Evolutionary conservation across 2,113 vertebrate species (phyloP).

Genomic region (Brienomyrus longianalis): DNA sequence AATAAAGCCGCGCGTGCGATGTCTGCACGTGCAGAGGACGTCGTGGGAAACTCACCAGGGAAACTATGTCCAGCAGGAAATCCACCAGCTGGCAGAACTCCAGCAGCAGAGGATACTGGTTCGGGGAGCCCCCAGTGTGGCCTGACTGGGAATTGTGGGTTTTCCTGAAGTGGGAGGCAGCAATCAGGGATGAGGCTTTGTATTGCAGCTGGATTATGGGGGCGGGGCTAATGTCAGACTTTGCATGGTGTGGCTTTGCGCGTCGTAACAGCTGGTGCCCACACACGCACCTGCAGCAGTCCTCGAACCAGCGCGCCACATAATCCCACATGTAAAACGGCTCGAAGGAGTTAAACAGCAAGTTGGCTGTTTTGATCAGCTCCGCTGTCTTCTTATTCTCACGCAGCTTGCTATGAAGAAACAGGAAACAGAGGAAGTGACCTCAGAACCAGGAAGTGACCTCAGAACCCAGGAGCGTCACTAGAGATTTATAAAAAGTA

Average conservation of each 20-base stretch:
- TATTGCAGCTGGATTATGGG: neutral
- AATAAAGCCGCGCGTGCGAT: neutral
- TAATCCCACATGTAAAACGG: slow-evolving; percentile 99
- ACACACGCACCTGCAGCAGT: slow-evolving; percentile 83
- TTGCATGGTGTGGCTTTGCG: too few species aligned
- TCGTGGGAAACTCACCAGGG: slow-evolving; percentile 78
- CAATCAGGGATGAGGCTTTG: neutral
- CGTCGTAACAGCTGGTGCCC: neutral
- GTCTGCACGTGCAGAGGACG: neutral
- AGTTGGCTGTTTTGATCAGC: slow-evolving; percentile 96
- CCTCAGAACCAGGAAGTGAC: neutral
- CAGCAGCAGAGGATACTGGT: slow-evolving; percentile 73
- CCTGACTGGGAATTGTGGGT: slow-evolving; percentile 62
- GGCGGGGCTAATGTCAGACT: neutral
- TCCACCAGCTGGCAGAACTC: slow-evolving; percentile 94
- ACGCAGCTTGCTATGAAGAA: slow-evolving; percentile 77
- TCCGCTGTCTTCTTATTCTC: slow-evolving; percentile 98
- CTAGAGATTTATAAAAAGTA: neutral
- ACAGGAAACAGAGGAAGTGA: slow-evolving; percentile 13
- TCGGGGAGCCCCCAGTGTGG: slow-evolving; percentile 58
- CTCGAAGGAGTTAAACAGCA: slow-evolving; percentile 97
- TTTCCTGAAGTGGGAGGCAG: slow-evolving; percentile 63
- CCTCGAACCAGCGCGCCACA: slow-evolving; percentile 94
- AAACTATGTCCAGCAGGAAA: slow-evolving; percentile 97
- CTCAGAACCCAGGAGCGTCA: neutral